phyloP scores from a whole-genome alignment of 2,888 invertebrate genomes.

The Drymonia ruficornis region DNA sequence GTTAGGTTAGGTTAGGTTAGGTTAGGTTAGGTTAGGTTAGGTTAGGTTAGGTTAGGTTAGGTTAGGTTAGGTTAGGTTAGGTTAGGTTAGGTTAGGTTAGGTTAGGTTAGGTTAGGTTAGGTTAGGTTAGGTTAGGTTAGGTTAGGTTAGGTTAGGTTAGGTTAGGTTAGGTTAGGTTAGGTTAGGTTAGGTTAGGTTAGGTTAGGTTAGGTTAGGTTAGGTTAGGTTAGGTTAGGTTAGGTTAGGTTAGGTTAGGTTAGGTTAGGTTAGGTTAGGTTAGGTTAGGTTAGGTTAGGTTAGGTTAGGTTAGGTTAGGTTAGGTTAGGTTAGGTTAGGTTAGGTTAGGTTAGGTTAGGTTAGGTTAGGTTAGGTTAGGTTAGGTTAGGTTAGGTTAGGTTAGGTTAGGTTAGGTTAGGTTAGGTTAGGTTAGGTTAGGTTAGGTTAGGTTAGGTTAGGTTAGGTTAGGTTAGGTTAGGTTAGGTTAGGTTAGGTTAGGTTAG shows the following conservation, averaged over 20 bases:
- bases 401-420: constrained; percentile 32
- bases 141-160: constrained; percentile 30
- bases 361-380: constrained; percentile 31
- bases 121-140: constrained; percentile 36
- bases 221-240: constrained; percentile 21
- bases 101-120: constrained; percentile 38
- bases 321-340: constrained; percentile 25
- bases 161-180: constrained; percentile 20
- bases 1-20: too few relatives aligned
- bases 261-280: constrained; percentile 15
- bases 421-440: constrained; percentile 27
- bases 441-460: constrained; percentile 22
- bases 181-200: constrained; percentile 28
- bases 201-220: constrained; percentile 24
- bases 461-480: constrained; percentile 26
- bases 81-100: constrained; percentile 34
- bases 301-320: constrained; percentile 26
- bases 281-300: constrained; percentile 29
- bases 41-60: too few relatives aligned
- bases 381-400: constrained; percentile 29
- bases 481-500: constrained; percentile 26
- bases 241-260: constrained; percentile 21
- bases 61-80: constrained; percentile 34
- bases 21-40: too few relatives aligned
- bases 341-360: constrained; percentile 28